Conservation (phyloP, 2,888 invertebrate species). For the Homarus gammarus region DNA sequence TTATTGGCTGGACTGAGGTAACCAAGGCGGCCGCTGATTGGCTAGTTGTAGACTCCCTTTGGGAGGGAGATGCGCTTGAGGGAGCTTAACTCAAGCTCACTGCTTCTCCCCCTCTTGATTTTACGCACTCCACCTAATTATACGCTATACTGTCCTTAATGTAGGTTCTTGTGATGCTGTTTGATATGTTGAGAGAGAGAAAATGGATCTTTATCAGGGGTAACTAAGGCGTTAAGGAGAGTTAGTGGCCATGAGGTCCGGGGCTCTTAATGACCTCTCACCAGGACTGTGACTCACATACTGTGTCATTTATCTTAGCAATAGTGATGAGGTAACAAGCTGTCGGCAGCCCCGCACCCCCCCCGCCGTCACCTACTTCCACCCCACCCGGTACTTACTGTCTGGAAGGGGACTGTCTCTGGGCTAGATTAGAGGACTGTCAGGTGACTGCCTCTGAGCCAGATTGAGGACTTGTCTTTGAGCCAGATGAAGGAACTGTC, state of each 20-base stretch:
- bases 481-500: too few species aligned
- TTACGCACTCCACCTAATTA: slow-evolving; percentile 25
- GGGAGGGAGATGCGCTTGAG: neutral
- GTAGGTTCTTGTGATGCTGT: neutral
- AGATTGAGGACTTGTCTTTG: neutral
- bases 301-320: too few species aligned
- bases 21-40: neutral
- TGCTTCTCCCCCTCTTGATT: slow-evolving; percentile 11
- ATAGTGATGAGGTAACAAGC: too few species aligned
- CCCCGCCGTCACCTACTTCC: too few species aligned
- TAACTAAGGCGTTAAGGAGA: slow-evolving; percentile 1
- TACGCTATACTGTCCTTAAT: neutral
- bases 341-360: too few species aligned
- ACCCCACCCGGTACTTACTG: too few species aligned
- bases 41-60: neutral
- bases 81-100: neutral
- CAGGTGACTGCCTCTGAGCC: neutral
- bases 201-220: slow-evolving; percentile 1
- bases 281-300: too few species aligned
- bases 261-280: too few species aligned
- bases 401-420: too few species aligned
- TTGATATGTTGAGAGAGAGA: slow-evolving; percentile 15
- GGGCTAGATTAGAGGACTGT: too few species aligned
- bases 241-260: slow-evolving; percentile 13
- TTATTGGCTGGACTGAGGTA: neutral